A percentile compares a stretch with the other conserved stretches of the same genome.
Evolutionary conservation across 2,888 invertebrate genomes (phyloP).

Genomic region (Sinelater perroti): DNA sequence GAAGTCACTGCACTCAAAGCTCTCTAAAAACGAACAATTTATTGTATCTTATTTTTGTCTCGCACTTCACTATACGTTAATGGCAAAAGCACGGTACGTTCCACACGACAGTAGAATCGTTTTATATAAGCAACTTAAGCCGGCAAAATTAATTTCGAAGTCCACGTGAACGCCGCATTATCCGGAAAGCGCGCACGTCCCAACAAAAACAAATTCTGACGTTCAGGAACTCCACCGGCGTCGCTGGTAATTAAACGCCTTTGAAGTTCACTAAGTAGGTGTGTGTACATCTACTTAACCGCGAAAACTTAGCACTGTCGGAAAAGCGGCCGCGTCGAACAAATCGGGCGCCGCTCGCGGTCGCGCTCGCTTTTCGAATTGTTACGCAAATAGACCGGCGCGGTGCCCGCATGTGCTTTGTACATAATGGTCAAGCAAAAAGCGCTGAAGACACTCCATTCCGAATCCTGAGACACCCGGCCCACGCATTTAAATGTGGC

Average conservation of each 20-base stretch:
- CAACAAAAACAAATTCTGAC: constrained; percentile 18
- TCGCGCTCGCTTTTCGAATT: constrained; percentile 5
- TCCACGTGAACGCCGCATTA: neutral
- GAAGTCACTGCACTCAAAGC: constrained; percentile 1
- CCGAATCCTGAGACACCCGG: constrained; percentile 22
- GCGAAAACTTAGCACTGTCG: neutral
- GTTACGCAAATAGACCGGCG: constrained; percentile 18
- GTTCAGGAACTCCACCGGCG: constrained; percentile 5
- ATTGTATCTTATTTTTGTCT: too few species aligned
- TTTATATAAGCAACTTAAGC: too few species aligned
- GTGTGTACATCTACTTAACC: constrained; percentile 12
- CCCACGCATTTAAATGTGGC: constrained; percentile 30
- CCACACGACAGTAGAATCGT: too few species aligned
- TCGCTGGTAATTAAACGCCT: constrained; percentile 19
- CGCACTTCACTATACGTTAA: too few species aligned
- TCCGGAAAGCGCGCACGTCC: constrained; percentile 10
- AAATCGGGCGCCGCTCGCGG: constrained; percentile 3
- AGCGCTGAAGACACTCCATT: constrained; percentile 19
- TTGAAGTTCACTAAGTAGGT: constrained; percentile 19
- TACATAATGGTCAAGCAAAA: constrained; percentile 23
- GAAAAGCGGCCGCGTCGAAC: too few species aligned
- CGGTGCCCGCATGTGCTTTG: constrained; percentile 24
- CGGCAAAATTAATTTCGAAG: constrained; percentile 1
- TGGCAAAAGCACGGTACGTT: too few species aligned
- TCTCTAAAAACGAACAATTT: too few species aligned